A percentile compares a stretch with the other conserved stretches of the same genome.
Conservation (phyloP, 2,113 vertebrate genomes). For the Dascyllus trimaculatus region DNA sequence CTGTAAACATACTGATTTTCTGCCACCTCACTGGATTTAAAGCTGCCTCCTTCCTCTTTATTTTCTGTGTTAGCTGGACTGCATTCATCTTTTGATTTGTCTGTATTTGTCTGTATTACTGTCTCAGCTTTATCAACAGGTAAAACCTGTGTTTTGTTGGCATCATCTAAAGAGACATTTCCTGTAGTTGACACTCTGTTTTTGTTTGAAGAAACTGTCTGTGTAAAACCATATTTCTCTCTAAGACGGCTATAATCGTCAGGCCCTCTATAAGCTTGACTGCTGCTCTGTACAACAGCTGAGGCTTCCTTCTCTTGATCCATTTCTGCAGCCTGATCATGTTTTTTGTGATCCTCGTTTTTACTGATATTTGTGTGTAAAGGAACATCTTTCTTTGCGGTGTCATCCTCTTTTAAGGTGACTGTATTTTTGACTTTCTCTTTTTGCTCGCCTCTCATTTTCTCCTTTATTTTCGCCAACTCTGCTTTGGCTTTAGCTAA, state of each 20-base stretch:
- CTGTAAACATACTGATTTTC: constrained; percentile 67
- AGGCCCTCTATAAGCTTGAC: constrained; percentile 16
- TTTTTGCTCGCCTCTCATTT: constrained; percentile 70
- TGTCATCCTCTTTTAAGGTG: constrained; percentile 15
- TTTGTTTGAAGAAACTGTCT: constrained; percentile 42
- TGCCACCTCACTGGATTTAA: constrained; percentile 31
- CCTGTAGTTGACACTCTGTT: constrained; percentile 40
- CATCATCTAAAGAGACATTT: constrained; percentile 34
- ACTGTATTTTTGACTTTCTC: constrained; percentile 38
- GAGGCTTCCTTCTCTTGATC: constrained; percentile 27
- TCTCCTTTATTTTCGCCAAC: constrained; percentile 76
- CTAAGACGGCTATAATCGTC: constrained; percentile 55
- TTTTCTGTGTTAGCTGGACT: constrained; percentile 43
- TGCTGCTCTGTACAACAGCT: neutral
- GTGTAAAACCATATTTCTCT: constrained; percentile 69
- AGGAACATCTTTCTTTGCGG: constrained; percentile 13
- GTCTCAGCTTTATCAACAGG: constrained; percentile 18
- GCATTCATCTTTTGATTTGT: constrained; percentile 35
- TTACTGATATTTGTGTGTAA: neutral
- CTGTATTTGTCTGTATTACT: constrained; percentile 1
- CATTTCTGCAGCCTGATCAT: constrained; percentile 25
- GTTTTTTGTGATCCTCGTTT: constrained; percentile 44
- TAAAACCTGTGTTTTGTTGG: constrained; percentile 23
- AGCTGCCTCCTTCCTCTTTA: constrained; percentile 30
- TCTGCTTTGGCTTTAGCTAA: constrained; percentile 77